These are phyloP conservation scores for Morelia viridis DNA, from an alignment of 2,797 vertebrate species.

Conservation along the genomic window DNA sequence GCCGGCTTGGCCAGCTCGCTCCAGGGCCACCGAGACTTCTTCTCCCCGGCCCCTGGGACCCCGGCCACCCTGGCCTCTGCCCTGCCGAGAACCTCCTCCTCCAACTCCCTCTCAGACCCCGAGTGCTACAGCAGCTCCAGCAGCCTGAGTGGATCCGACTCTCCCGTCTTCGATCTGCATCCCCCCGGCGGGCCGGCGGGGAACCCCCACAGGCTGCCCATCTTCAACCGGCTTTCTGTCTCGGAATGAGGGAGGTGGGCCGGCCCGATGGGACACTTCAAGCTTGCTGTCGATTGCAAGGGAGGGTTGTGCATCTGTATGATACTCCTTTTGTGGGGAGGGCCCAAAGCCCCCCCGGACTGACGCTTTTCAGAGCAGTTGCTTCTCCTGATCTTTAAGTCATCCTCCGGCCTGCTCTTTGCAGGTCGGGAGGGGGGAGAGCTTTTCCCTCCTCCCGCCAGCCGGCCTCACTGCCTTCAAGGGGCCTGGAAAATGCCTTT, in stretches of 20 bases:
- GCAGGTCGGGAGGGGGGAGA: background rate
- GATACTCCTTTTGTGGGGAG: background rate
- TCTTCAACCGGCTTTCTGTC: constrained; percentile 83
- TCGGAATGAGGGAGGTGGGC: constrained; percentile 74
- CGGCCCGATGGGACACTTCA: background rate
- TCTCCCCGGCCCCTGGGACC: constrained; percentile 7
- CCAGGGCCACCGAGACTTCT: constrained; percentile 34
- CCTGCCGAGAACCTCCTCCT: constrained; percentile 80
- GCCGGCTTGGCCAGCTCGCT: constrained; percentile 27
- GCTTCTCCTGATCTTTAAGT: background rate
- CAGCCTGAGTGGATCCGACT: constrained; percentile 81
- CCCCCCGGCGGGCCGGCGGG: constrained; percentile 40
- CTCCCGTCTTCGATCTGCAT: constrained; percentile 77
- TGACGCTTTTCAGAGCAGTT: background rate
- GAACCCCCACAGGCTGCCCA: constrained; percentile 76
- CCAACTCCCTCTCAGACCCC: constrained; percentile 81
- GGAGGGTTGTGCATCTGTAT: background rate
- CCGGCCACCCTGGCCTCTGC: background rate
- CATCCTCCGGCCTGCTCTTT: background rate
- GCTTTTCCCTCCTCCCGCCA: background rate
- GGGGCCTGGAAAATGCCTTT: background rate
- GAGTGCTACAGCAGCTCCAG: constrained; percentile 84
- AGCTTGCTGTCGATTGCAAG: background rate
- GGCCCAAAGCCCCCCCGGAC: background rate
- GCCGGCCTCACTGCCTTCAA: background rate